Evolutionary conservation across 1,140 invertebrate species (phyloP).

Genomic region (Dryas iulia): DNA sequence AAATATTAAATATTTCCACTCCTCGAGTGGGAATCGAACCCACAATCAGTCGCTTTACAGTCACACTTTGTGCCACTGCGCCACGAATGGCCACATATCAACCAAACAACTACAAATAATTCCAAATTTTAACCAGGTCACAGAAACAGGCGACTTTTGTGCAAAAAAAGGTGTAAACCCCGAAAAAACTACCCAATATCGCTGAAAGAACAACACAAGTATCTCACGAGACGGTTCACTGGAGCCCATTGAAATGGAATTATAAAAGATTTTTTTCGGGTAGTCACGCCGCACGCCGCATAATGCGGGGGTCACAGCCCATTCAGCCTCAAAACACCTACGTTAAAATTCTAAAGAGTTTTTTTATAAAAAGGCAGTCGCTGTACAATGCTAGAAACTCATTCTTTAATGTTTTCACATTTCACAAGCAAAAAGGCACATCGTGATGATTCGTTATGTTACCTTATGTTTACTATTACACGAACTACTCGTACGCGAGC

Average conservation of each 20-base stretch:
- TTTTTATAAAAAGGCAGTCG: constrained; percentile 41
- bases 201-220: constrained; percentile 6
- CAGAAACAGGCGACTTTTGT: not conserved
- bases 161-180: not conserved
- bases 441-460: constrained; percentile 40
- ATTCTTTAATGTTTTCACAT: constrained; percentile 45
- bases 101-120: not conserved
- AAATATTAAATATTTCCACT: too few relatives aligned
- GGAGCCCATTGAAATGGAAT: constrained; percentile 15
- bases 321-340: constrained; percentile 40
- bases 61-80: too few relatives aligned
- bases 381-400: constrained; percentile 46
- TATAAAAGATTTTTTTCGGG: constrained; percentile 21
- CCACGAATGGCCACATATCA: too few relatives aligned
- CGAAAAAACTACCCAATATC: not conserved
- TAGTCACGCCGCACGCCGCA: constrained; percentile 8
- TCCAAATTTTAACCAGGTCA: not conserved
- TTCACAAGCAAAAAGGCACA: constrained; percentile 34
- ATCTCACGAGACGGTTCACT: constrained; percentile 12
- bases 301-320: constrained; percentile 17
- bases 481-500: not conserved
- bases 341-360: constrained; percentile 41
- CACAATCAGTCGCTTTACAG: too few relatives aligned
- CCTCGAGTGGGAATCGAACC: too few relatives aligned
- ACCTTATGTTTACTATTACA: constrained; percentile 5